phyloP scores from a whole-genome alignment of 2,113 vertebrate species.

The Junco hyemalis region DNA sequence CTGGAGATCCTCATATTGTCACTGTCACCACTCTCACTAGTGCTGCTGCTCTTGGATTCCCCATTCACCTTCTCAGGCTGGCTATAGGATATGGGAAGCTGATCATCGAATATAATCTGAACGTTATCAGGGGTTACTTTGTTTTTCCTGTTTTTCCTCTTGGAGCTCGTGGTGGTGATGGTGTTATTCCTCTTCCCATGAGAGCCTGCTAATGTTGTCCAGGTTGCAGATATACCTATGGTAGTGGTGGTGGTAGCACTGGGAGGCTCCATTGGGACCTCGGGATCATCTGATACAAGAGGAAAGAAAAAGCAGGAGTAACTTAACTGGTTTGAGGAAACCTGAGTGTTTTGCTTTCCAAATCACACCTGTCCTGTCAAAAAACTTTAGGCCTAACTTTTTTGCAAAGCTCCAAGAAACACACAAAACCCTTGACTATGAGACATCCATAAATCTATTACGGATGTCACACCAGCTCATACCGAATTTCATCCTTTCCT shows the following conservation, averaged over 20 bases:
- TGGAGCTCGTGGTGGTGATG: constrained; percentile 91
- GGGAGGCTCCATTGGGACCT: constrained; percentile 94
- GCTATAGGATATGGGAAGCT: constrained; percentile 91
- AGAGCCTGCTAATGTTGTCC: constrained; percentile 90
- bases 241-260: constrained; percentile 98
- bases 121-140: constrained; percentile 90
- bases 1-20: constrained; percentile 98
- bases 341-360: not conserved
- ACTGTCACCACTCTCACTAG: constrained; percentile 93
- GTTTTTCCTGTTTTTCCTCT: constrained; percentile 98
- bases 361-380: not conserved
- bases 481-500: not conserved
- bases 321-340: not conserved
- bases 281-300: constrained; percentile 77
- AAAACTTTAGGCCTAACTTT: not conserved
- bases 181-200: constrained; percentile 94
- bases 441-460: not conserved
- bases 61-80: constrained; percentile 96
- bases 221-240: constrained; percentile 97
- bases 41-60: constrained; percentile 93
- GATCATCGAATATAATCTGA: constrained; percentile 96
- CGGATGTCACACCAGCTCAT: accelerated
- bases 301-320: not conserved
- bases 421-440: not conserved
- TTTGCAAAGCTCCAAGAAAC: not conserved